Evolutionary conservation across 2,113 vertebrate species (phyloP).

Genomic region (Tragelaphus buxtoni): DNA sequence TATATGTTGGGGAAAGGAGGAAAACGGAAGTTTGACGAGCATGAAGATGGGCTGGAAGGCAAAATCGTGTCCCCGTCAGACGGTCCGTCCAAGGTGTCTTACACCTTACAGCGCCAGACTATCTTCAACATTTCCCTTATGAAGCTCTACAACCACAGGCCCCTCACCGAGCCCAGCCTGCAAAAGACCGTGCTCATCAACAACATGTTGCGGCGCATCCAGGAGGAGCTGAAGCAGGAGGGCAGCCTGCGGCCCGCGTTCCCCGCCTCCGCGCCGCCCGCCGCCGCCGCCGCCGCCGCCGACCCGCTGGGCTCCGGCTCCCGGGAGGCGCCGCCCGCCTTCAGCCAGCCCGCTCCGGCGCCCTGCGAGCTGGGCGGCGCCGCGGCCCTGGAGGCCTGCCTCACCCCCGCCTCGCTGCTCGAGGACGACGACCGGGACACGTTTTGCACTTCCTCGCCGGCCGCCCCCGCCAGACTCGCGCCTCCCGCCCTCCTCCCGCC

Average conservation of each 20-base stretch:
- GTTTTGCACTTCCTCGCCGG: conserved; percentile 87
- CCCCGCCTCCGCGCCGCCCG: conserved; percentile 85
- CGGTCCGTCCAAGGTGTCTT: conserved; percentile 95
- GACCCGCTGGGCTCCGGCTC: conserved; percentile 88
- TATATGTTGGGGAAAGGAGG: conserved; percentile 99
- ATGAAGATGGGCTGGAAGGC: conserved; percentile 99
- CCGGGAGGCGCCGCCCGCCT: conserved; percentile 88
- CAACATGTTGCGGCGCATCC: conserved; percentile 98
- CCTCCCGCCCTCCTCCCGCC: conserved; percentile 77
- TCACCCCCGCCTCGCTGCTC: conserved; percentile 95
- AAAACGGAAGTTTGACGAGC: conserved; percentile 99
- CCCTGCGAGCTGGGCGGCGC: conserved; percentile 77
- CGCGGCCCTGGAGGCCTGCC: conserved; percentile 89
- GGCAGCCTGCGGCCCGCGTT: conserved; percentile 91
- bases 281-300: conserved; percentile 83
- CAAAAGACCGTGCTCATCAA: conserved; percentile 97
- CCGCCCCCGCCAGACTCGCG: conserved; percentile 76
- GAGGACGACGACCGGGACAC: conserved; percentile 94
- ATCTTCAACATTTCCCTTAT: conserved; percentile 99
- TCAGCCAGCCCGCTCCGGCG: conserved; percentile 78
- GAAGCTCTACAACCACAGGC: conserved; percentile 97
- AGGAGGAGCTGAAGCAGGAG: conserved; percentile 96
- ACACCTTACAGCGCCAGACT: conserved; percentile 99
- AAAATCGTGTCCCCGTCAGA: conserved; percentile 90
- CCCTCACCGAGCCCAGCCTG: conserved; percentile 93